These are phyloP conservation scores for Trichosurus vulpecula DNA, from an alignment of 2,797 vertebrate species.

Conservation along the genomic window DNA sequence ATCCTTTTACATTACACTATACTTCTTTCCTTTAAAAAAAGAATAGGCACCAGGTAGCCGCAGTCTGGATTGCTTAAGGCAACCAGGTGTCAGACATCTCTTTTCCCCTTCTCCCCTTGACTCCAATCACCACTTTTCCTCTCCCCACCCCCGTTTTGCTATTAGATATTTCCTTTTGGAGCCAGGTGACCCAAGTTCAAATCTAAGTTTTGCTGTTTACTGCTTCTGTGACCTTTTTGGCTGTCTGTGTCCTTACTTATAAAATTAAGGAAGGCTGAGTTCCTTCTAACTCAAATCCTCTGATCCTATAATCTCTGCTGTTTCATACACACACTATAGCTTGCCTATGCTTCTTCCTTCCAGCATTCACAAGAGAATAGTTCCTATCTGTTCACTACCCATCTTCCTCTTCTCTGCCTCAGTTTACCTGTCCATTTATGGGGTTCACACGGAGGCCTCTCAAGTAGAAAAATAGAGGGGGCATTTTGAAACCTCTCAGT, in stretches of 20 bases:
- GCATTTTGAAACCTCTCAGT: background rate
- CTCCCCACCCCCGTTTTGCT: background rate
- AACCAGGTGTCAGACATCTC: background rate
- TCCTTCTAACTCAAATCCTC: background rate
- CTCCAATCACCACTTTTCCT: background rate
- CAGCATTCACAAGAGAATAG: background rate
- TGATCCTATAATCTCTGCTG: background rate
- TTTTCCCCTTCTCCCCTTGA: background rate
- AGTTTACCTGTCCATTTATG: background rate
- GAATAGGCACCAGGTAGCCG: background rate
- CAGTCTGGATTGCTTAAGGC: background rate
- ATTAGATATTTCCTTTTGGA: background rate
- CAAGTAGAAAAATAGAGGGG: background rate
- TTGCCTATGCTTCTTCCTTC: background rate
- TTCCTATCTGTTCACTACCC: background rate
- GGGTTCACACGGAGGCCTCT: background rate
- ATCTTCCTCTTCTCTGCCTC: background rate
- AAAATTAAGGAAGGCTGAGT: background rate
- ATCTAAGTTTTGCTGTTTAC: background rate
- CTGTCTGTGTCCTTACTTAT: background rate
- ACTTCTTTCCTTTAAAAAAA: background rate
- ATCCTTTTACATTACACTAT: background rate
- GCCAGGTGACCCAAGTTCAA: background rate
- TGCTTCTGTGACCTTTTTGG: background rate
- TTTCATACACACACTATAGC: background rate